phyloP scores from a whole-genome alignment of 2,888 invertebrate species.

The Eupithecia dodoneata region DNA sequence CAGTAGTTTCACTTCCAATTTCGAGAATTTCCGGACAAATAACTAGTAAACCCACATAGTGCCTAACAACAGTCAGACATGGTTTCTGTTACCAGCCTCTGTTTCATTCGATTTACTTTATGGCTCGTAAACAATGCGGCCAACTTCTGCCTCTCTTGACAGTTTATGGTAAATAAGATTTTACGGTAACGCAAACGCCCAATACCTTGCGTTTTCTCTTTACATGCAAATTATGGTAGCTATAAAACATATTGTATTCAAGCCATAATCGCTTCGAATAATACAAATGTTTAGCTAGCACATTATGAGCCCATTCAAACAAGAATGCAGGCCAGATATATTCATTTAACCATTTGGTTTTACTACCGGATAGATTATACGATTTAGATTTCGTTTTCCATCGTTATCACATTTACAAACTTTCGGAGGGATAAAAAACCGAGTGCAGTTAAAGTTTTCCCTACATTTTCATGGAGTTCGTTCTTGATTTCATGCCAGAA shows the following conservation, averaged over 20 bases:
- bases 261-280: slow-evolving; percentile 55
- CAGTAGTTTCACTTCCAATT: slow-evolving; percentile 23
- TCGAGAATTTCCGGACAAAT: slow-evolving; percentile 19
- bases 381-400: slow-evolving; percentile 22
- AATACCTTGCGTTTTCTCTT: slow-evolving; percentile 66
- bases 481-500: slow-evolving; percentile 55
- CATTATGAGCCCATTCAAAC: slow-evolving; percentile 47
- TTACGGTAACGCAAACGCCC: slow-evolving; percentile 69
- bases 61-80: slow-evolving; percentile 22
- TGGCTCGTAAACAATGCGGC: slow-evolving; percentile 77
- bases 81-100: slow-evolving; percentile 54
- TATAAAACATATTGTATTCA: slow-evolving; percentile 60
- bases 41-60: slow-evolving; percentile 31
- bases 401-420: slow-evolving; percentile 51
- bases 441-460: slow-evolving; percentile 54
- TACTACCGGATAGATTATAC: slow-evolving; percentile 25
- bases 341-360: slow-evolving; percentile 42
- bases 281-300: slow-evolving; percentile 55
- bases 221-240: slow-evolving; percentile 67
- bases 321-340: slow-evolving; percentile 37
- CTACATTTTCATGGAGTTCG: slow-evolving; percentile 53
- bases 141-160: slow-evolving; percentile 73
- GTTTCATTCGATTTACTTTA: slow-evolving; percentile 80
- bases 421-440: slow-evolving; percentile 41
- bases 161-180: slow-evolving; percentile 80